phyloP scores from a whole-genome alignment of 2,113 vertebrate genomes.

The Leucopsar rothschildi region DNA sequence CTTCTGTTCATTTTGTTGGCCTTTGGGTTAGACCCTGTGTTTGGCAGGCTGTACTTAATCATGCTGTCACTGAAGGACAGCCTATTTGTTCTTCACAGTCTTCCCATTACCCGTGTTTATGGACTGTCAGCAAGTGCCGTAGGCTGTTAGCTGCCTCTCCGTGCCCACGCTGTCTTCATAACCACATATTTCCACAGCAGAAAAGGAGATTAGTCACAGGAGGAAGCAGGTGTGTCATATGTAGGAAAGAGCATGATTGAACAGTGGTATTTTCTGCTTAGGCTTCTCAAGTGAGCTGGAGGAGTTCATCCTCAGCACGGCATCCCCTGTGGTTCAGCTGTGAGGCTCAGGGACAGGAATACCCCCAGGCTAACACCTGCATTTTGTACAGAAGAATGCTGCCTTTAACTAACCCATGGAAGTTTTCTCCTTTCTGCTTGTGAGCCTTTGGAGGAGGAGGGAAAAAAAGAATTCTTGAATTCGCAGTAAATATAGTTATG shows the following conservation, averaged over 20 bases:
- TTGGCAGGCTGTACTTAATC: slow-evolving; percentile 21
- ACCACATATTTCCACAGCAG: slow-evolving; percentile 24
- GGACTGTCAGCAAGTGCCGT: neutral
- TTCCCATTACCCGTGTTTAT: neutral
- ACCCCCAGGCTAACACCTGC: neutral
- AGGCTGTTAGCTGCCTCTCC: neutral
- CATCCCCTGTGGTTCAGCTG: neutral
- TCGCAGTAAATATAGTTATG: neutral
- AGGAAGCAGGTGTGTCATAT: slow-evolving; percentile 44
- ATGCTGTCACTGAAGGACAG: neutral
- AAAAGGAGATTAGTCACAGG: slow-evolving; percentile 49
- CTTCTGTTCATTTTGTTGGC: neutral
- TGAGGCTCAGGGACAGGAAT: neutral
- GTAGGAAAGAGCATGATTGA: slow-evolving; percentile 2
- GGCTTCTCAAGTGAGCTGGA: neutral
- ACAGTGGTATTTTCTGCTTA: slow-evolving; percentile 18
- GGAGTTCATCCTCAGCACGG: neutral
- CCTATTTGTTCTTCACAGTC: neutral
- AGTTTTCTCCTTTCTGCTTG: neutral
- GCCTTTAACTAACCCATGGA: neutral
- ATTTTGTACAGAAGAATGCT: neutral
- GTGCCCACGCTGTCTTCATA: neutral
- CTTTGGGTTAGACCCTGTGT: neutral
- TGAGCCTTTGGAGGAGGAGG: neutral
- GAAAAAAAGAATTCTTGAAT: neutral